phyloP scores from a whole-genome alignment of 2,113 vertebrate genomes.

The Caretta caretta region DNA sequence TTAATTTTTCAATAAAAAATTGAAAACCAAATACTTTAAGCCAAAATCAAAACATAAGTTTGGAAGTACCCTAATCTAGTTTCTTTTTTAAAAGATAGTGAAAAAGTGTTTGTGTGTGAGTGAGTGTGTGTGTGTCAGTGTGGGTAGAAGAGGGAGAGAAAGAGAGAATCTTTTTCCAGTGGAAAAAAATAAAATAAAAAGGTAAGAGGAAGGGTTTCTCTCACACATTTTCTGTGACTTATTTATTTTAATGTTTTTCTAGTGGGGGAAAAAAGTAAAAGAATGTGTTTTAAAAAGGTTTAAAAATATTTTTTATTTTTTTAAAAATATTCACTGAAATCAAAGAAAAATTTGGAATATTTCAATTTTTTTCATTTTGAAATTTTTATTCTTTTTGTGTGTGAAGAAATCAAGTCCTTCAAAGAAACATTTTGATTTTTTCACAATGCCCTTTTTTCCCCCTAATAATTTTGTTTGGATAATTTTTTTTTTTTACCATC shows the following conservation, averaged over 20 bases:
- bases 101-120: background rate
- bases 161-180: background rate
- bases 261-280: background rate
- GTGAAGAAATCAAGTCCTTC: background rate
- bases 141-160: background rate
- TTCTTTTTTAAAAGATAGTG: background rate
- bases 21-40: background rate
- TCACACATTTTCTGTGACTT: background rate
- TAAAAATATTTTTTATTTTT: background rate
- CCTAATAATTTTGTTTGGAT: fast-evolving
- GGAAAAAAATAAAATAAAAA: background rate
- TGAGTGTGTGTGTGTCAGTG: background rate
- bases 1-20: background rate
- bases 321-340: background rate
- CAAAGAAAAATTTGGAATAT: background rate
- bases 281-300: background rate
- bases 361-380: background rate
- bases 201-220: background rate
- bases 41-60: background rate
- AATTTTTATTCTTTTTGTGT: background rate
- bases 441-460: background rate
- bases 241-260: background rate
- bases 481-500: background rate
- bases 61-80: background rate
- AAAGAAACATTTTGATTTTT: background rate